Base-by-base conservation (phyloP, 2,888 invertebrate genomes). In the Leptothorax acervorum region DNA sequence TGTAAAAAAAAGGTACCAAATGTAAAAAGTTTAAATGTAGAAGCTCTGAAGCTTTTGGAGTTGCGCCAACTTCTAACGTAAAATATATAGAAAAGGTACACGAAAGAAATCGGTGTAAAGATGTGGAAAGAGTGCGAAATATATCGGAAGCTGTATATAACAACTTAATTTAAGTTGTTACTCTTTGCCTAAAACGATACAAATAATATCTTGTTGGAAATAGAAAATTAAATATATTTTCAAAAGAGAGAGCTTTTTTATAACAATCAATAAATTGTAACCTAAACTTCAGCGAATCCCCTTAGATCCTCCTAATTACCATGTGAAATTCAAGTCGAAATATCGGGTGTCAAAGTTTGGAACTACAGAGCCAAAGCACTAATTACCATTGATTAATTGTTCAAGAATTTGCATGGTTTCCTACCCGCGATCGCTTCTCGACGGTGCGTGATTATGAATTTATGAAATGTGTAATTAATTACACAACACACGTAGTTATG, bases 331-430 rank as follows among this genome's bases (percentile, higher is more conserved):
- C 68, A 68, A 68, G 42, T 76, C 42, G n/a, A 39, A 66, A 76
- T 76, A 76, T 66, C 68, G 76, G 5, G 39, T 66, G 68, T 53
- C 53, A 76, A 76, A 76, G 75, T 68, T 76, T 42, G 68, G 9
- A 68, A 53, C 68, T 76, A 53, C 66, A 66, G 23, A 65, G 39
- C 53, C 53, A 28, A 65, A 62, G 76, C 66, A 63, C 8, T 78
- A 78, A 78, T 78, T 68, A 55, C 55, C 31, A 42, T 55, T 78
- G 55, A 78, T 78, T 78, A 78, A 78, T 68, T 78, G 70, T 68
- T 78, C 78, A 31, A 42, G 78, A 68, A 78, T 78, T 39, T 65
- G 12, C 31, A 28, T 39, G 28, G 78, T 68, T 78, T 55, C 23
- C 6, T 68, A 5, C 28, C 28, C 28, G 42, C 42, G 28, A 68